Percentiles rank a stretch among this genome's conserved stretches.
phyloP scores from a whole-genome alignment of 2,797 vertebrate species.

The Melanotaenia trifasciata region DNA sequence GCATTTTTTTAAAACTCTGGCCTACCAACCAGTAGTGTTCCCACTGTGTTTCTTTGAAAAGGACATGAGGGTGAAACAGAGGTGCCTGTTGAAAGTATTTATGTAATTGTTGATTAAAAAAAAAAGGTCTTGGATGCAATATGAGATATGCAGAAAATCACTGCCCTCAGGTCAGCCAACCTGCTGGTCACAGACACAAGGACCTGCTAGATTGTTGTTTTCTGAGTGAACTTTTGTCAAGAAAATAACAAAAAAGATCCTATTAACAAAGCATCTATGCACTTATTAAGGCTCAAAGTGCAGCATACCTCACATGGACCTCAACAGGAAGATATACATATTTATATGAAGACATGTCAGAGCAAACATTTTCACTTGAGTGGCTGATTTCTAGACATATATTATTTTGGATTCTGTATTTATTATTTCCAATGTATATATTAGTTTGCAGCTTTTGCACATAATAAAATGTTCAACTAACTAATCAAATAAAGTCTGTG shows the following conservation, averaged over 20 bases:
- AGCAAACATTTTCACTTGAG: constrained; percentile 87
- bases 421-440: constrained; percentile 90
- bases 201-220: constrained; percentile 18
- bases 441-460: constrained; percentile 94
- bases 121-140: constrained; percentile 25
- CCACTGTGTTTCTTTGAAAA: constrained; percentile 16
- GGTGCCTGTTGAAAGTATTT: constrained; percentile 26
- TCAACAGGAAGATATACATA: constrained; percentile 23
- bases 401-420: constrained; percentile 80
- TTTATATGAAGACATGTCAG: constrained; percentile 68
- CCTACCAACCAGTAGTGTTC: constrained; percentile 80
- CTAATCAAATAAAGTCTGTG: constrained; percentile 77
- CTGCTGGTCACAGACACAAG: constrained; percentile 64
- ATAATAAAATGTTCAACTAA: constrained; percentile 83
- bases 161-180: constrained; percentile 84
- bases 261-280: constrained; percentile 53
- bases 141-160: neutral
- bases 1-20: constrained; percentile 72
- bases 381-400: constrained; percentile 85
- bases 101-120: constrained; percentile 8
- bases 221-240: constrained; percentile 13
- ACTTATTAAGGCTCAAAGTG: constrained; percentile 51
- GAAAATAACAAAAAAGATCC: neutral
- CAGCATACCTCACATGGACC: constrained; percentile 33
- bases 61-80: constrained; percentile 33